These are phyloP conservation scores for Macrotis lagotis DNA, from an alignment of 2,113 vertebrate genomes.

Conservation along the genomic window DNA sequence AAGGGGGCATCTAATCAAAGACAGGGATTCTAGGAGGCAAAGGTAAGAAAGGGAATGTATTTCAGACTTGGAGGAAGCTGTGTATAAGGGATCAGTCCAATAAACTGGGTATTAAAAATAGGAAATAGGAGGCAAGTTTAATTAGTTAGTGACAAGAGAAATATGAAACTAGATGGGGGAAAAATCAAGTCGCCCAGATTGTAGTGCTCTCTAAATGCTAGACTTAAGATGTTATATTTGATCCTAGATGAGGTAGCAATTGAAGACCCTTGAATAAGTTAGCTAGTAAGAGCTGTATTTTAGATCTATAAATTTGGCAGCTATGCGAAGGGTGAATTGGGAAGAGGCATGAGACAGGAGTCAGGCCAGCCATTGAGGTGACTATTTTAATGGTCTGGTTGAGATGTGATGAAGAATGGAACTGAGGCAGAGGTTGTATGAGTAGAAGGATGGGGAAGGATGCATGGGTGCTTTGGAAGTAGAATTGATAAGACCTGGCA, in stretches of 20 bases:
- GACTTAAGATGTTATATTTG: not conserved
- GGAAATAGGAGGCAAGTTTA: not conserved
- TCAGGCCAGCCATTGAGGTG: not conserved
- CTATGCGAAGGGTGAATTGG: not conserved
- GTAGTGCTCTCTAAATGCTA: not conserved
- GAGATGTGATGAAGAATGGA: not conserved
- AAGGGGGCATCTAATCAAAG: too few relatives aligned
- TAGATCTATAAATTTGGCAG: not conserved
- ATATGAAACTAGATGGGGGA: not conserved
- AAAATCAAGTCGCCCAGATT: not conserved
- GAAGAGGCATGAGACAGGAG: not conserved
- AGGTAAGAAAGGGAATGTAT: too few relatives aligned
- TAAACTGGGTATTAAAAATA: not conserved
- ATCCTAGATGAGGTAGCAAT: not conserved
- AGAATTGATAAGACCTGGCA: not conserved
- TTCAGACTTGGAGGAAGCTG: too few relatives aligned
- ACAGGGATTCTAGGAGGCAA: too few relatives aligned
- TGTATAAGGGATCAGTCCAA: not conserved
- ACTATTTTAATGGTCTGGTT: not conserved
- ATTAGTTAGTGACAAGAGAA: not conserved
- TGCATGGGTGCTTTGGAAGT: not conserved
- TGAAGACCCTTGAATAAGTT: not conserved
- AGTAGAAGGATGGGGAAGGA: not conserved
- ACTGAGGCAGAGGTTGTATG: not conserved
- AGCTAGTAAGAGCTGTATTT: not conserved